These are phyloP conservation scores for Amaurobius ferox DNA, from an alignment of 2,888 invertebrate species.

Conservation along the genomic window DNA sequence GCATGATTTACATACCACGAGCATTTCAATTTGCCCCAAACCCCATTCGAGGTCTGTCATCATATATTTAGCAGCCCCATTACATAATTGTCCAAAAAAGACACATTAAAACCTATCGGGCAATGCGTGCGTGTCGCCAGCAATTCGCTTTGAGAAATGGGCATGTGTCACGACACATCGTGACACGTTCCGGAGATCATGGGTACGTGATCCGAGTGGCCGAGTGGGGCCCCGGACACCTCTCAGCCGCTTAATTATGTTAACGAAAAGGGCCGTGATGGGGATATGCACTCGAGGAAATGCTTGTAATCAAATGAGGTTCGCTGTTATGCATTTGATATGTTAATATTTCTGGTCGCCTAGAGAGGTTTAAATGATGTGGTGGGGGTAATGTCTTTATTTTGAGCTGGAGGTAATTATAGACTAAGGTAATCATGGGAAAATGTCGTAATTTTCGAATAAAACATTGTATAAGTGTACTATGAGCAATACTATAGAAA, in stretches of 20 bases:
- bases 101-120: slow-evolving; percentile 57
- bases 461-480: too few species aligned
- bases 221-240: neutral
- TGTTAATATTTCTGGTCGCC: neutral
- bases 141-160: slow-evolving; percentile 55
- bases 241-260: slow-evolving; percentile 39
- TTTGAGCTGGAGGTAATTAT: neutral
- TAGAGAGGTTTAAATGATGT: neutral
- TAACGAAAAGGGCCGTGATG: slow-evolving; percentile 17
- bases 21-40: too few species aligned
- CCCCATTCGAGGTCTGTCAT: neutral
- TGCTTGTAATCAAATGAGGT: slow-evolving; percentile 5
- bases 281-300: neutral
- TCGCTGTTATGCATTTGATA: slow-evolving; percentile 3
- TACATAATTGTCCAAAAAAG: slow-evolving; percentile 48
- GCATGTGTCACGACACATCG: slow-evolving; percentile 39
- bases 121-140: slow-evolving; percentile 47
- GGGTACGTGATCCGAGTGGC: slow-evolving; percentile 14
- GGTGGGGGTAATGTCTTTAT: neutral
- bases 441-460: too few species aligned
- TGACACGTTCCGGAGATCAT: neutral
- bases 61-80: slow-evolving; percentile 20
- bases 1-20: too few species aligned
- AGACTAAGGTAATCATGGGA: too few species aligned
- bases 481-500: too few species aligned